These are phyloP conservation scores for Dromococcyx pavoninus DNA, from an alignment of 2,797 vertebrate genomes.

Conservation along the genomic window DNA sequence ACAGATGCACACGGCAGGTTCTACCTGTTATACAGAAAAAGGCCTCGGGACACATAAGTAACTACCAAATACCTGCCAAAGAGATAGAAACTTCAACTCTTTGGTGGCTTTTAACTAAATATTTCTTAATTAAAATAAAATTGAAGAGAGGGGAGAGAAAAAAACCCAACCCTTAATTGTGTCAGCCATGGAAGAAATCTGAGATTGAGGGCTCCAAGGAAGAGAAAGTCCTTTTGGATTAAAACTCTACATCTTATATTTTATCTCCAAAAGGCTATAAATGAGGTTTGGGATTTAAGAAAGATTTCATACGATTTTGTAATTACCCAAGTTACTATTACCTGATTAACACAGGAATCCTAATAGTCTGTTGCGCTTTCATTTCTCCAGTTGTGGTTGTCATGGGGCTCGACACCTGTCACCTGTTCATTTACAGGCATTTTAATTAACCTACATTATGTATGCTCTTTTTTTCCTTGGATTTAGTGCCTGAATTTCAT, in stretches of 20 bases:
- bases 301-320: slow-evolving; percentile 80
- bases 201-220: slow-evolving; percentile 60
- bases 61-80: slow-evolving; percentile 57
- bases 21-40: slow-evolving; percentile 3
- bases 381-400: slow-evolving; percentile 74
- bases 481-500: slow-evolving; percentile 74
- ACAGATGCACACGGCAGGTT: slow-evolving; percentile 21
- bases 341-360: slow-evolving; percentile 80
- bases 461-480: slow-evolving; percentile 69
- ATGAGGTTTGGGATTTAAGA: slow-evolving; percentile 79
- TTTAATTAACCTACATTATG: slow-evolving; percentile 83
- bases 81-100: slow-evolving; percentile 48
- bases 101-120: slow-evolving; percentile 63
- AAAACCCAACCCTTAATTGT: slow-evolving; percentile 34
- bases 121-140: slow-evolving; percentile 78
- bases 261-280: slow-evolving; percentile 78
- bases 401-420: slow-evolving; percentile 80
- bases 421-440: slow-evolving; percentile 80
- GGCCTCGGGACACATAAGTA: slow-evolving; percentile 30
- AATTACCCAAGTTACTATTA: slow-evolving; percentile 82
- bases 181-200: slow-evolving; percentile 64
- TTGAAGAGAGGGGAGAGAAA: slow-evolving; percentile 56
- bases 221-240: slow-evolving; percentile 75
- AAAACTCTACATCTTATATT: slow-evolving; percentile 67
- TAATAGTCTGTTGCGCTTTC: slow-evolving; percentile 73